Conservation (phyloP, 2,797 vertebrate genomes). For the Melanotaenia parkinsoni region DNA sequence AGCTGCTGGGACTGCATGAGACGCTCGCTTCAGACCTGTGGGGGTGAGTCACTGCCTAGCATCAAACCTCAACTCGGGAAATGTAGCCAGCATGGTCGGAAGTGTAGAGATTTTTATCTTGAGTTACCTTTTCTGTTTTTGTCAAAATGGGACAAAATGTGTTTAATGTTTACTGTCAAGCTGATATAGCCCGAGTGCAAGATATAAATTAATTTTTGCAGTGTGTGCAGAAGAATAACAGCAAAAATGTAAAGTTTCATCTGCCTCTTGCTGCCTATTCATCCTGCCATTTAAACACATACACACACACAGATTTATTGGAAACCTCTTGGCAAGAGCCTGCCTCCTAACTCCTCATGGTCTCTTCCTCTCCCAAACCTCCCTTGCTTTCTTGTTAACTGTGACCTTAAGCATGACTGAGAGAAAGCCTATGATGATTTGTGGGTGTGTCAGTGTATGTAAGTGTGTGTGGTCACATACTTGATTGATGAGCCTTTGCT, state of each 20-base stretch:
- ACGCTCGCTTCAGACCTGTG: constrained; percentile 31
- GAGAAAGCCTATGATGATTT: constrained; percentile 14
- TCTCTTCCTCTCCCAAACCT: not conserved
- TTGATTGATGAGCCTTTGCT: constrained; percentile 84
- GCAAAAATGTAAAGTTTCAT: not conserved
- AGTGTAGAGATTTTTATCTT: not conserved
- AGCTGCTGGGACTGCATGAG: constrained; percentile 20
- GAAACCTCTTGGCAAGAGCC: constrained; percentile 6
- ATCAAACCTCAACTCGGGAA: constrained; percentile 2
- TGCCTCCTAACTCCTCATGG: not conserved
- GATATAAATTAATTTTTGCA: not conserved
- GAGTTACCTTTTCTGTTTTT: not conserved
- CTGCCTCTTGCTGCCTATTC: not conserved
- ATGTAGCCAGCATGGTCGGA: not conserved
- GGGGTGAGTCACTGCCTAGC: constrained; percentile 42
- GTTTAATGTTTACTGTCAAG: not conserved
- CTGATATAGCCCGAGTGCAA: not conserved
- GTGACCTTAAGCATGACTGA: constrained; percentile 22
- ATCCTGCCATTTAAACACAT: not conserved
- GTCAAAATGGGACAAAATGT: not conserved
- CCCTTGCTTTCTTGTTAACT: constrained; percentile 7
- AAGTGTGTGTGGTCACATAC: constrained; percentile 75
- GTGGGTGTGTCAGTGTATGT: constrained; percentile 19
- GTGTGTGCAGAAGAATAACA: not conserved
- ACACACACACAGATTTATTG: not conserved